Evolutionary conservation across 2,888 invertebrate genomes (phyloP), one percentile per base, ranked within the genome.

Genomic region (Eristalinus sepulchralis): DNA sequence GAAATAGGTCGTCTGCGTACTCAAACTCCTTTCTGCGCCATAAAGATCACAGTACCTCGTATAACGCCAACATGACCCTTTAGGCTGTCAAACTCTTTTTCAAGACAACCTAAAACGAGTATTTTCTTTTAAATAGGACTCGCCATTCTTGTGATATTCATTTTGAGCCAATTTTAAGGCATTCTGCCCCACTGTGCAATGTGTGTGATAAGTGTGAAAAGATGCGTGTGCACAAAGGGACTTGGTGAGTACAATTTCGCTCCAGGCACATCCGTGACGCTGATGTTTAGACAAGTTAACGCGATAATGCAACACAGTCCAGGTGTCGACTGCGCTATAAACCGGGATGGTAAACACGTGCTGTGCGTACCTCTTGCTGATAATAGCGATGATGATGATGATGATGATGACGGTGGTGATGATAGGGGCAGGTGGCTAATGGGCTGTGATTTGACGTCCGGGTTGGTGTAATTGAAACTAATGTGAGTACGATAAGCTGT

Each of bases 181-280:
- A 3, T 27, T 27, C 27, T 5, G 27, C 27, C 27, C 27, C 27
- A 27, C 27, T 27, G 27, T 27, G 5, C 27, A 27, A 5, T 27
- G 27, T 27, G 27, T 27, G 27, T 27, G 27, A 27, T 3, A 27
- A 27, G 83, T 79, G 83, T 84, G 79, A 84, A 79, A 79, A 84
- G 83, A 84, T 84, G 83, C 83, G 47, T 47, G 83, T 84, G 75
- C 70, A 71, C 75, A 39, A 66, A 79, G 79, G 75, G 64, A 79
- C 27, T 34, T 78, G 62, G 63, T 67, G 6, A 57, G 36, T 13
- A 59, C 39, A 27, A 63, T 39, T 67, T 10, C 63, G 17, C 75
- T 66, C 31, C 39, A 71, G 68, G 68, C 71, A 39, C 66, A 62
- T 67, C 47, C 63, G 60, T 34, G 64, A 57, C 68, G 63, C 10